Percentiles rank a stretch among this genome's conserved stretches.
These are phyloP conservation scores for Uropetala carovei DNA, from an alignment of 2,888 invertebrate genomes.

Conservation along the genomic window DNA sequence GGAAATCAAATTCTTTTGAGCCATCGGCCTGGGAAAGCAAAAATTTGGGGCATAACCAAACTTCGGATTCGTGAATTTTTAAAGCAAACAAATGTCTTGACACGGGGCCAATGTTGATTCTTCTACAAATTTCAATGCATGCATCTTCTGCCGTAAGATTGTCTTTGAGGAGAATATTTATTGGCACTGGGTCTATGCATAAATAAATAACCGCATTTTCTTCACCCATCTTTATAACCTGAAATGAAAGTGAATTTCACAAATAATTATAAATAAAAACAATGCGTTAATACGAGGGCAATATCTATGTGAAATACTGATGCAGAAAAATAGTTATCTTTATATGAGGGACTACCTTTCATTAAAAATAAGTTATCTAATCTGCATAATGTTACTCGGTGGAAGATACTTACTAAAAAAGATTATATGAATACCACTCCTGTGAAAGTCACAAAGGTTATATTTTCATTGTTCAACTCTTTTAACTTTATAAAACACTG, in stretches of 20 bases:
- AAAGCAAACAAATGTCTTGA: conserved; percentile 88
- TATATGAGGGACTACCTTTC: too few relatives aligned
- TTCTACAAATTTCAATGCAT: conserved; percentile 83
- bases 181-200: conserved; percentile 40
- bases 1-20: conserved; percentile 81
- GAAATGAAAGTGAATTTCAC: neutral
- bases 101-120: conserved; percentile 85
- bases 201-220: conserved; percentile 50
- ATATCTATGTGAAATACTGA: neutral
- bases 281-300: neutral
- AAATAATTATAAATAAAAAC: neutral
- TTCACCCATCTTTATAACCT: conserved; percentile 56
- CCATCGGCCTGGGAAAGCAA: conserved; percentile 76
- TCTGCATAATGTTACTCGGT: neutral
- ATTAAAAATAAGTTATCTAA: too few relatives aligned
- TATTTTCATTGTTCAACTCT: neutral
- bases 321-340: too few relatives aligned
- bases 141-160: conserved; percentile 82
- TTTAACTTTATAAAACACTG: neutral
- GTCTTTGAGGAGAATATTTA: conserved; percentile 24
- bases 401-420: neutral
- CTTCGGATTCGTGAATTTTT: conserved; percentile 80
- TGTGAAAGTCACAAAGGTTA: neutral
- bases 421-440: neutral
- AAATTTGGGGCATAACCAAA: conserved; percentile 84